A percentile compares a stretch with the other conserved stretches of the same genome.
These are phyloP conservation scores for Cyphomyrmex costatus DNA, from an alignment of 1,140 invertebrate species.

Conservation along the genomic window DNA sequence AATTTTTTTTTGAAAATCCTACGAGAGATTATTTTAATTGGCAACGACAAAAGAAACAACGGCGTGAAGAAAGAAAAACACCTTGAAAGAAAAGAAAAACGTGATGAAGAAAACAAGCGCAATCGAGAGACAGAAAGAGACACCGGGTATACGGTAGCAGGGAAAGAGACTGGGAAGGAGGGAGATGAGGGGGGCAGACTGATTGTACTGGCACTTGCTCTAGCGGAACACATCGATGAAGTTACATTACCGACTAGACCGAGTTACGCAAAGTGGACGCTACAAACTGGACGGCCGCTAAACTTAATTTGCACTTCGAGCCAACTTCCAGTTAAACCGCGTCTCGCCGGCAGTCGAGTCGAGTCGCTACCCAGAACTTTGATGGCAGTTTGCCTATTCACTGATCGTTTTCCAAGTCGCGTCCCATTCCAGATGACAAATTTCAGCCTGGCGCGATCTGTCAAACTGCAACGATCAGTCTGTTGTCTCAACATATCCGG, in stretches of 20 bases:
- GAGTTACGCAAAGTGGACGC: constrained; percentile 86
- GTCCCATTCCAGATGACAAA: constrained; percentile 57
- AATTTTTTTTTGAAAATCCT: background rate
- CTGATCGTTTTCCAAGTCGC: constrained; percentile 80
- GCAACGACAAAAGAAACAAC: background rate
- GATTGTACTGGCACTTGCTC: constrained; percentile 84
- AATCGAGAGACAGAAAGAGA: constrained; percentile 70
- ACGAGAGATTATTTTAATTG: constrained; percentile 4
- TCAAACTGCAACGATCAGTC: constrained; percentile 3
- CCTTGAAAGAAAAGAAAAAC: constrained; percentile 63
- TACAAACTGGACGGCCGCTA: constrained; percentile 83
- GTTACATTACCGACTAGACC: constrained; percentile 85
- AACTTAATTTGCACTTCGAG: constrained; percentile 85
- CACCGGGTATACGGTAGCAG: constrained; percentile 44
- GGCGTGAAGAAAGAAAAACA: constrained; percentile 25
- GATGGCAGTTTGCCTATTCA: constrained; percentile 76
- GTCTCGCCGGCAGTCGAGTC: constrained; percentile 77
- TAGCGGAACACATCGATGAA: constrained; percentile 86
- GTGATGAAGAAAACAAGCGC: constrained; percentile 59
- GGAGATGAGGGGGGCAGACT: constrained; percentile 78
- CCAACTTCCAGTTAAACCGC: constrained; percentile 84
- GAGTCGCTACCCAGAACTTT: constrained; percentile 77
- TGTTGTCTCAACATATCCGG: background rate
- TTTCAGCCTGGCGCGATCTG: constrained; percentile 41
- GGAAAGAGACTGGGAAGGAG: constrained; percentile 40